Base-by-base conservation (phyloP, 1,140 invertebrate genomes). In the Odontomachus brunneus region DNA sequence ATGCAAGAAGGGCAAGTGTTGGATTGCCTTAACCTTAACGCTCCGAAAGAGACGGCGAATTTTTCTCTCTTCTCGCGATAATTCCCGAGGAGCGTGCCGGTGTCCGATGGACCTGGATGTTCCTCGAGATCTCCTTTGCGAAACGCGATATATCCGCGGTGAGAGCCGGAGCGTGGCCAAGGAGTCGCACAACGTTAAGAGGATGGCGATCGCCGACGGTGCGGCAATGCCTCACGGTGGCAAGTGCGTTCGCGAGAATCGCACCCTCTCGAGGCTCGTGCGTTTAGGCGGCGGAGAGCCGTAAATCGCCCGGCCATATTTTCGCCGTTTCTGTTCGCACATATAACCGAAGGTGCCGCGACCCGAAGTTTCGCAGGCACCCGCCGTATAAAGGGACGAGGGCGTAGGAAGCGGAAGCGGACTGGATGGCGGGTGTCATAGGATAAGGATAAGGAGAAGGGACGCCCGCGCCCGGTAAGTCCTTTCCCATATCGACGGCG, bases 331-430 rank as follows among this genome's bases (percentile, higher is more conserved):
- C 73, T 59, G 48, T 12, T 72, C 53, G 65, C 17, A 49, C 82
- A 67, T 67, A 59, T 73, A 78, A 62, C 55, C 44, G 48, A 82
- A 75, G 82, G 74, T 78, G 38, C 44, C 69, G 76, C 71, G 66
- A 81, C 84, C 89, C 90, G 89, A 90, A 91, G 88, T 93, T 92
- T 90, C 83, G 85, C 84, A 85, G 89, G 89, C 89, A 78, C 9
- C 9, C 66, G 71, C 76, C 84, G 82, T 88, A 81, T 49, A 83
- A 88, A 86, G 75, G 75, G 59, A 76, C 66, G 78, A 19, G 72
- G 48, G 87, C 51, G 80, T 62, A 59, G 80, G 49, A 63, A 85
- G 29, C 44, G 86, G 65, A 33, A 66, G 62, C 19, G 51, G 5
- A 49, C 33, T 67, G n/a, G 44, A 51, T 59, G 44, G 69, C 60